phyloP scores from a whole-genome alignment of 1,140 invertebrate species.

The Drosophila mauritiana region DNA sequence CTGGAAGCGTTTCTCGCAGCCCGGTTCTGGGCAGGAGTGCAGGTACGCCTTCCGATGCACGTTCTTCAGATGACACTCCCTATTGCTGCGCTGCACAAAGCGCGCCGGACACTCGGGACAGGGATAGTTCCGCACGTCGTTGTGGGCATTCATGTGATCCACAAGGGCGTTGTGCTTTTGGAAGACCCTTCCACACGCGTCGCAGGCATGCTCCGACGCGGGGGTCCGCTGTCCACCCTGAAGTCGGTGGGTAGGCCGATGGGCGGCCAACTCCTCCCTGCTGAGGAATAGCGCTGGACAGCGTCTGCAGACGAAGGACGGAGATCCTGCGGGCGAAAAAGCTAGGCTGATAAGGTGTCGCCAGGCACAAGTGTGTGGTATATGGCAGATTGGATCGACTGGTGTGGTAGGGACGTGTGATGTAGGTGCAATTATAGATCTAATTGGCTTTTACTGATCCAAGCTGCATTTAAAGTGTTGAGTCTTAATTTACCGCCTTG shows the following conservation, averaged over 20 bases:
- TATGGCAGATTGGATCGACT: too few species aligned
- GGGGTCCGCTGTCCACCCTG: background rate
- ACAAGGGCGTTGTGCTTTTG: constrained; percentile 90
- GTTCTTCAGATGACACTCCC: constrained; percentile 91
- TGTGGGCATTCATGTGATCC: constrained; percentile 93
- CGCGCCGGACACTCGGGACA: constrained; percentile 92
- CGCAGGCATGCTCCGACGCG: constrained; percentile 86
- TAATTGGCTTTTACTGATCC: too few species aligned
- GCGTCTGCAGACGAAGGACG: constrained; percentile 10
- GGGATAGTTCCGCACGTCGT: constrained; percentile 88
- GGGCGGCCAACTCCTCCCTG: background rate
- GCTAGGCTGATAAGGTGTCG: background rate
- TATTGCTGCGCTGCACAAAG: constrained; percentile 91
- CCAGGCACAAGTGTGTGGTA: background rate
- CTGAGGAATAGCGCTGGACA: constrained; percentile 10
- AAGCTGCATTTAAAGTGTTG: too few species aligned
- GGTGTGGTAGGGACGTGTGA: too few species aligned
- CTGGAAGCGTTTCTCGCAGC: constrained; percentile 90
- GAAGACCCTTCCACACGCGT: constrained; percentile 90
- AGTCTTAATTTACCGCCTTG: background rate
- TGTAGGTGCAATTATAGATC: too few species aligned
- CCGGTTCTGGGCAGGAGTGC: constrained; percentile 88
- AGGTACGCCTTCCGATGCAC: constrained; percentile 92
- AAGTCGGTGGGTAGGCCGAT: background rate
- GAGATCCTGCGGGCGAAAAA: background rate